Base-by-base conservation (phyloP, 2,797 vertebrate species). In the Otolemur crassicaudatus region DNA sequence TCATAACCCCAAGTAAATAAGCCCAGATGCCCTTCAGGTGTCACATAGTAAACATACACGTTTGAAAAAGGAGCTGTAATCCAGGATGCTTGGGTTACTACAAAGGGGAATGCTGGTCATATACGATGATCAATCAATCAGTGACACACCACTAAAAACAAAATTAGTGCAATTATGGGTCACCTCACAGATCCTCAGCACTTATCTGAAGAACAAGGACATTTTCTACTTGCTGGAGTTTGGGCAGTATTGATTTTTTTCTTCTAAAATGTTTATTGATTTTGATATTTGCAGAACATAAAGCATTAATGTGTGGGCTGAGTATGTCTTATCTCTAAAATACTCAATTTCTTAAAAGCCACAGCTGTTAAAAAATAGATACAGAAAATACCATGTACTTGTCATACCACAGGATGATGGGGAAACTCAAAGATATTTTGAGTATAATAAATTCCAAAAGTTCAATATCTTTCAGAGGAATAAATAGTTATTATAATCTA, bases 261-360 rank as follows among this genome's bases (percentile, higher is more conserved):
- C 95, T 70, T 77, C 69, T 94, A 88, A 97, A 98, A 97, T 98
- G 89, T 95, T 98, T 98, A 98, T 98, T 98, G 98, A 98, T 98
- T 98, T 97, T 96, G 97, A 91, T 77, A 93, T 97, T 86, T 96
- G 75, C 31, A 87, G 90, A 96, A 67, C 93, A 94, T 96, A 97
- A 97, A 97, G 27, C 92, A 96, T 97, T 98, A 96, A 96, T 95
- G 56, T 97, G 70, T 87, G 81, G 80, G 40, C 80, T 98, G 95
- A 85, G 13, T 96, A 90, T 77, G 46, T 95, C 90, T 98, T 97
- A 70, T 81, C 77, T 97, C 90, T 93, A 69, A 96, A 92, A 90
- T 86, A 83, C 34, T 93, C 58, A 94, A 40, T 86, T 94, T 94
- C 49, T 94, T 88, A 96, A 96, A 96, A 97, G 43, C 77, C 87